A percentile compares a stretch with the other conserved stretches of the same genome.
These are phyloP conservation scores for Vulpes vulpes DNA, from an alignment of 2,113 vertebrate genomes.

Conservation along the genomic window DNA sequence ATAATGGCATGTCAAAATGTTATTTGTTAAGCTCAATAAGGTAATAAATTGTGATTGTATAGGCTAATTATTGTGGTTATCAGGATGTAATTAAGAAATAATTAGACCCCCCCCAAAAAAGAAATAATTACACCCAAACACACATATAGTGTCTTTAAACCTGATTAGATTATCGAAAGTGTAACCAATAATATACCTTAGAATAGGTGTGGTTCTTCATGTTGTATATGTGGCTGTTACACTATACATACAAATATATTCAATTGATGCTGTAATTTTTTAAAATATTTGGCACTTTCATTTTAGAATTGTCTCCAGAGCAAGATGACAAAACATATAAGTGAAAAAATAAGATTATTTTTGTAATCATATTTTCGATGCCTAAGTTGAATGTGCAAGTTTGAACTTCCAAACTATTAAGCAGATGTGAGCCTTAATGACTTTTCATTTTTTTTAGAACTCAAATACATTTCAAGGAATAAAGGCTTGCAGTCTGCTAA, in stretches of 20 bases:
- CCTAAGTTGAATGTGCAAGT: background rate
- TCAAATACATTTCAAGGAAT: background rate
- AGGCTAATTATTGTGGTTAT: constrained; percentile 36
- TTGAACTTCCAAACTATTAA: background rate
- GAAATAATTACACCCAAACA: background rate
- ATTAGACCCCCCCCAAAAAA: background rate
- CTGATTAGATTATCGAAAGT: background rate
- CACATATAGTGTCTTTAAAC: background rate
- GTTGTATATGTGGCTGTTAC: background rate
- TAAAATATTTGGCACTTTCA: background rate
- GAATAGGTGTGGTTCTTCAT: background rate
- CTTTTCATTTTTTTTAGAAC: background rate
- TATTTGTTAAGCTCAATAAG: constrained; percentile 34
- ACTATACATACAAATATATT: background rate
- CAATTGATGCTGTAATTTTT: background rate
- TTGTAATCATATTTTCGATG: background rate
- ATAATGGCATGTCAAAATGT: constrained; percentile 52
- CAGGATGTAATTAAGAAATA: background rate
- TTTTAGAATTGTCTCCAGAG: background rate
- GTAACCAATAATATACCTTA: background rate
- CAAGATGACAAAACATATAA: background rate
- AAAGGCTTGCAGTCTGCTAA: background rate
- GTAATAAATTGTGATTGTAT: constrained; percentile 13
- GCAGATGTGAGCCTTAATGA: background rate
- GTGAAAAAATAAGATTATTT: background rate